A percentile compares a stretch with the other conserved stretches of the same genome.
Conservation (phyloP, 2,113 vertebrate genomes). For the Mesitornis unicolor region DNA sequence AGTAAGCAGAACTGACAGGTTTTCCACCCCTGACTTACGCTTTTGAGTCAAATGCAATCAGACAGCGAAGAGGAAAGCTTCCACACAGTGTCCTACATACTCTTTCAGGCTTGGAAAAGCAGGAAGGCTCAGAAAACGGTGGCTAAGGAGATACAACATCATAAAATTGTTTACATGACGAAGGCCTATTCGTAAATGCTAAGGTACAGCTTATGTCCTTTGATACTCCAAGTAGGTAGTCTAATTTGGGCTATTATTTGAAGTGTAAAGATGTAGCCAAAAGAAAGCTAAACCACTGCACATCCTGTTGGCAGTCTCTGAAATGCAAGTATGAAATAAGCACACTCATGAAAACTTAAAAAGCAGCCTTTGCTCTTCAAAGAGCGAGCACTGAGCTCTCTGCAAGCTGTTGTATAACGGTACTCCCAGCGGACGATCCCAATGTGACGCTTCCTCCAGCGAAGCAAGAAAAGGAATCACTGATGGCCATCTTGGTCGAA, state of each 20-base stretch:
- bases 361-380: neutral
- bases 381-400: neutral
- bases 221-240: neutral
- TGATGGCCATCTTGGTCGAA: neutral
- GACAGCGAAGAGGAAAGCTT: constrained; percentile 24
- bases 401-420: neutral
- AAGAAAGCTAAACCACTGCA: constrained; percentile 1
- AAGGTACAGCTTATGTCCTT: neutral
- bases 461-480: neutral
- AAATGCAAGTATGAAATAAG: neutral
- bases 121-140: neutral
- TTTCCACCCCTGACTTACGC: neutral
- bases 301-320: neutral
- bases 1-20: neutral
- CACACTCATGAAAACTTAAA: neutral
- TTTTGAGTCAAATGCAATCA: constrained; percentile 31
- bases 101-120: neutral
- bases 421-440: neutral
- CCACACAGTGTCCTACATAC: constrained; percentile 10
- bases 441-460: neutral
- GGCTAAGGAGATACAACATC: neutral
- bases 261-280: neutral
- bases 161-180: neutral
- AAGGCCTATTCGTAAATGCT: neutral
- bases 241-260: neutral